These are phyloP conservation scores for Heteromormyrus szaboi DNA, from an alignment of 2,797 vertebrate genomes.

Conservation along the genomic window DNA sequence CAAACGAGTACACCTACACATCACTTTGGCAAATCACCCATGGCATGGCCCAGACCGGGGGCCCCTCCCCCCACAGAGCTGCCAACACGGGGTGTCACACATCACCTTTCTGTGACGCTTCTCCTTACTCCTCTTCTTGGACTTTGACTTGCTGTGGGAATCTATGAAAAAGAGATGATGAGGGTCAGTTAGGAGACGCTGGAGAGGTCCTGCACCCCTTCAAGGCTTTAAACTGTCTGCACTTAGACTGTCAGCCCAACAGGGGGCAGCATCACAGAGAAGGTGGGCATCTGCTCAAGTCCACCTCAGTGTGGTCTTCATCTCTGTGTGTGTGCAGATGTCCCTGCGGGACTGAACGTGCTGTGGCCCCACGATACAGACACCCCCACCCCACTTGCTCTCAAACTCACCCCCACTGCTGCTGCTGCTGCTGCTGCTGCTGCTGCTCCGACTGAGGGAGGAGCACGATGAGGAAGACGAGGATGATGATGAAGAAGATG, in stretches of 20 bases:
- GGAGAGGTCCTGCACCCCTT: neutral
- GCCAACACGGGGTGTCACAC: neutral
- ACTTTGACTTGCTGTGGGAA: slow-evolving; percentile 69
- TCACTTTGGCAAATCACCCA: neutral
- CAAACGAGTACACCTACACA: neutral
- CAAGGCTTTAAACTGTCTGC: neutral
- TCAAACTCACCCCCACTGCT: slow-evolving; percentile 46
- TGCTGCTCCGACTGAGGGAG: slow-evolving; percentile 63
- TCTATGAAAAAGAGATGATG: slow-evolving; percentile 39
- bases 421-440: slow-evolving; percentile 54
- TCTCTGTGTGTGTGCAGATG: neutral
- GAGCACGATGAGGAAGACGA: slow-evolving; percentile 63
- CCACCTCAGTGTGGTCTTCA: neutral
- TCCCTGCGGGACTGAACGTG: neutral
- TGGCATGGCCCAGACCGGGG: neutral
- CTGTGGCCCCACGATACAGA: neutral
- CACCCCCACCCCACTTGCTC: neutral
- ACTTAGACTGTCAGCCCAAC: neutral
- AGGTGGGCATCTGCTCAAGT: neutral
- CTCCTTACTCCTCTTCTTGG: slow-evolving; percentile 80
- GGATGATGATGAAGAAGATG: slow-evolving; percentile 58
- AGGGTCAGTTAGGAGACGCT: neutral
- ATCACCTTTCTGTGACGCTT: slow-evolving; percentile 73
- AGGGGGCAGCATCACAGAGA: neutral
- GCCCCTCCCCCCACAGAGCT: neutral